These are phyloP conservation scores for Cephus rjabovi DNA, from an alignment of 2,888 invertebrate species.

Conservation along the genomic window DNA sequence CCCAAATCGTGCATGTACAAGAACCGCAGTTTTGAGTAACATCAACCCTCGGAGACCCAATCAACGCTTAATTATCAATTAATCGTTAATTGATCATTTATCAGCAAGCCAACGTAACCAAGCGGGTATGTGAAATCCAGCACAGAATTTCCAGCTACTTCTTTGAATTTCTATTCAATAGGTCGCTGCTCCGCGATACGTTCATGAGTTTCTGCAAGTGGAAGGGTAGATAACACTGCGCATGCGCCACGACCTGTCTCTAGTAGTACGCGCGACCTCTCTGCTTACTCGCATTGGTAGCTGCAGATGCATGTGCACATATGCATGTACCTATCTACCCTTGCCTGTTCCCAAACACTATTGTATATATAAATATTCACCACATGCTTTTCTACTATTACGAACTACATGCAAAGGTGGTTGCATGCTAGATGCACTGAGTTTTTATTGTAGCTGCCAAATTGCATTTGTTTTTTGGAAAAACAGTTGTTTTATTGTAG, in stretches of 20 bases:
- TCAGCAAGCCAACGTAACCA: not conserved
- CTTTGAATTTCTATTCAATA: not conserved
- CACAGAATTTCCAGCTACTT: not conserved
- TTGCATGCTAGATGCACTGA: not conserved
- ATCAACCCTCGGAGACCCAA: not conserved
- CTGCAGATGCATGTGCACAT: not conserved
- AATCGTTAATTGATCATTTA: not conserved
- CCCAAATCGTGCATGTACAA: not conserved
- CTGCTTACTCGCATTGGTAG: not conserved
- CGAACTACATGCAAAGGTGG: not conserved
- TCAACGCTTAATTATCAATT: not conserved
- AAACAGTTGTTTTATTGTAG: too few species aligned
- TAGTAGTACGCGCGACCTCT: not conserved
- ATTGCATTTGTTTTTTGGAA: not conserved
- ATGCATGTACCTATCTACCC: not conserved
- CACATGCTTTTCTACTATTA: not conserved
- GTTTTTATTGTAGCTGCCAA: not conserved
- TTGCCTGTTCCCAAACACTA: not conserved
- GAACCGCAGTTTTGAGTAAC: not conserved
- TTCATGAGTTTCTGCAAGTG: not conserved
- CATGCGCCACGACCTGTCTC: not conserved
- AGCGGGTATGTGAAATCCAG: not conserved
- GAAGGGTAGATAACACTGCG: not conserved
- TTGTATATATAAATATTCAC: not conserved
- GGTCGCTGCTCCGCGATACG: not conserved